Base-by-base conservation (phyloP, 2,888 invertebrate species). In the Agonopterix alstromeriana region DNA sequence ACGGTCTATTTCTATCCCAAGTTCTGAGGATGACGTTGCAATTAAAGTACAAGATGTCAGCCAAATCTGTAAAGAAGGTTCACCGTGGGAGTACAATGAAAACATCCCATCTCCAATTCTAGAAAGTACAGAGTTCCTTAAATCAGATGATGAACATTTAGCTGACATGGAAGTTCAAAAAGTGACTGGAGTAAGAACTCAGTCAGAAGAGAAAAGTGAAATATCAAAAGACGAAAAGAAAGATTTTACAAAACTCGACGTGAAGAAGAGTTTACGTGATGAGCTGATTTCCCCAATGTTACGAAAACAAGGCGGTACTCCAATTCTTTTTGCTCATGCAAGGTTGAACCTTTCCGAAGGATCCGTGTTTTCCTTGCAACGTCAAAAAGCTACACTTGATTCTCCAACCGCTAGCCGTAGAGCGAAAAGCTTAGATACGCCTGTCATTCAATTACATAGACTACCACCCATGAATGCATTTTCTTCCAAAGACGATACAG, bases 401-500 rank as follows among this genome's bases (percentile, higher is more conserved):
- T 95, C 95, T 0, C 95, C 95, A 3, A 92, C 93, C 7, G 82
- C 93, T 3, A 93, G 94, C 48, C 90, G 96, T 47, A 90, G 95
- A 61, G 94, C 96, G 1, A 95, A 96, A 78, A 96, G 96, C 51
- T 87, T 96, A 56, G 96, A 96, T 64, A 94, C 95, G 2, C 94
- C 96, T 1, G 93, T 96, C 14, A 95, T 96, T 65, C 93, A 95
- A 12, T 80, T 96, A 35, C 94, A 93, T 73, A 90, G 93, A 64
- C 77, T 96, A 42, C 96, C 96, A 10, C 93, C 95, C 7, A 92
- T 94, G 76, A 95, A 95, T 77, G 94, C 96, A 0, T 95, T 96
- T 73, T 96, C 96, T 1, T 95, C 95, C 17, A 96, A 96, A 80
- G 96, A 96, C 70, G 96, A 96, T 70, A 96, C 96, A 0, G 93